Percentiles rank a stretch among this genome's conserved stretches.
phyloP scores from a whole-genome alignment of 2,888 invertebrate species.

The Diarsia rubi region DNA sequence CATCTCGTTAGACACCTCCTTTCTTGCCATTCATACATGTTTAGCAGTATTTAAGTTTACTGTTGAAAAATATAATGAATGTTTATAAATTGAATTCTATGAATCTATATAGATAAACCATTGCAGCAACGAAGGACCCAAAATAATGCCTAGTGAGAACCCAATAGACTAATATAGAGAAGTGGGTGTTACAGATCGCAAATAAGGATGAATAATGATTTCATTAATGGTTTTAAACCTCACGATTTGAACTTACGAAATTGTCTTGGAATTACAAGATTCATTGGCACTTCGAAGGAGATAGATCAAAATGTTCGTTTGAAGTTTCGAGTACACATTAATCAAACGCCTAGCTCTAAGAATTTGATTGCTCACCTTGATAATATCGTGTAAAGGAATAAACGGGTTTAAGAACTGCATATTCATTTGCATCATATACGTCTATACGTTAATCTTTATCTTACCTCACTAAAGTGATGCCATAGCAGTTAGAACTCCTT shows the following conservation, averaged over 20 bases:
- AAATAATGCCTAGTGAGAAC: conserved; percentile 1
- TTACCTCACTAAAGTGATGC: neutral
- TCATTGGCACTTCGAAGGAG: conserved; percentile 9
- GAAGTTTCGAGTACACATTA: conserved; percentile 16
- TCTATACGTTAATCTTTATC: neutral
- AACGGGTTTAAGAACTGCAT: neutral
- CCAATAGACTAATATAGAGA: neutral
- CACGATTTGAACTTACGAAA: conserved; percentile 5
- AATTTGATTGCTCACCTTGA: conserved; percentile 19
- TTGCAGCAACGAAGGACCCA: neutral
- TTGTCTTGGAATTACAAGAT: conserved; percentile 3
- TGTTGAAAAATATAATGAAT: neutral
- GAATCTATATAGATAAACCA: neutral
- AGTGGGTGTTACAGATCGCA: neutral
- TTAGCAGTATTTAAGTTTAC: neutral
- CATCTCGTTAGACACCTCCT: no score
- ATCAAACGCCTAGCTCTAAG: conserved; percentile 27
- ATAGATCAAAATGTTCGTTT: conserved; percentile 32
- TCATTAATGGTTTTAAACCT: neutral
- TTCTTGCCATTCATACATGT: no score
- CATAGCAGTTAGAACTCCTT: no score
- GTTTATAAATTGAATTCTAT: no score
- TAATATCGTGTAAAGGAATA: neutral
- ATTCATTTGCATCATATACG: conserved; percentile 11
- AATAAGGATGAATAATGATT: conserved; percentile 29